Base-by-base conservation (phyloP, 2,888 invertebrate genomes). In the Leptothorax acervorum region DNA sequence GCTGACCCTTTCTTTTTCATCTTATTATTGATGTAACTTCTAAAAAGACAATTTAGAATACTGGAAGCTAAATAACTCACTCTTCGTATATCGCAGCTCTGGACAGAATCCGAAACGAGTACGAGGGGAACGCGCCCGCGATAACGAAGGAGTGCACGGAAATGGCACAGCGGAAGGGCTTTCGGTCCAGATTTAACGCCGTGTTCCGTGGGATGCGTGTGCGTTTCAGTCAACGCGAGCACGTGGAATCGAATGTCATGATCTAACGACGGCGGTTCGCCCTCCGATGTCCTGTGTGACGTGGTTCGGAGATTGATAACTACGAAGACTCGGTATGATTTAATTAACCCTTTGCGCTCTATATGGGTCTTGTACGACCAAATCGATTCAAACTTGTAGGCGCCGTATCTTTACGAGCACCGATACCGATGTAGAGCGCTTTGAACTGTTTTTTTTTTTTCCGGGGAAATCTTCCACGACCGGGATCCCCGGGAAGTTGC, bases 41-140 rank as follows among this genome's bases (percentile, higher is more conserved):
- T 48, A 18, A 48, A 18, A 39, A 62, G 11, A 55, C 28, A 2
- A n/a, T 39, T 51, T 42, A 23, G 15, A 48, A 70, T 75, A 28
- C 11, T 18, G 55, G 11, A 57, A 55, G 23, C 23, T 70, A 45
- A 71, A 62, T 23, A 23, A 23, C 31, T 85, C 35, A 28, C 48
- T 60, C 45, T 88, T 83, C 48, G 62, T 51, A 55, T 57, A 55
- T 57, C 35, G 45, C 93, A 97, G 97, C 97, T 45, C 93, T 97
- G 94, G 97, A 97, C 90, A 95, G 96, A 86, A 96, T 97, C 84
- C 96, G 96, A 94, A 96, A 96, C 85, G 96, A 97, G 92, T 96
- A 96, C 83, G 96, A 95, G 89, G 95, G 95, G 8, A 96, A 96
- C 90, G 96, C 96, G 91, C 96, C 91, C 55, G 91, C 92, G 75